Base-by-base conservation (phyloP, 2,888 invertebrate genomes). In the Pycnomerus fuliginosus region DNA sequence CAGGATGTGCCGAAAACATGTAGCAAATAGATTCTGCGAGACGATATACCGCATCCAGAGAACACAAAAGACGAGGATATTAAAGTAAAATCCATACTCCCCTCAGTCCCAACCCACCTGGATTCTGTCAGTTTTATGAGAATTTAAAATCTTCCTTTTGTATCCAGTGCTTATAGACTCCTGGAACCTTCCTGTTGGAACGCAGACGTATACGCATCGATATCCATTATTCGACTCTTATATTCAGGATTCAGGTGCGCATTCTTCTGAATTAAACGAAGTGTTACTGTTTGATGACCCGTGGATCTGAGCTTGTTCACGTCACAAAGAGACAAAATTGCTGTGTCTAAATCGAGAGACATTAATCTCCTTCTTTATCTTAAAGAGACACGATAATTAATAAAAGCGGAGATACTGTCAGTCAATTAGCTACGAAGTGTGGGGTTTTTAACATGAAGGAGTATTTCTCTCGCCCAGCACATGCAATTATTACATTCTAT, bases 121-220 rank as follows among this genome's bases (percentile, higher is more conserved):
- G 52, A 62, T 60, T 52, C 52, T 56, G 60, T 56, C 61, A 60
- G 60, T 56, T 62, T 62, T 62, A 62, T 62, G 61, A 64, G 62
- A 64, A 63, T 62, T 62, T 64, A 62, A 64, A 64, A 58, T 61
- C 61, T 62, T 55, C 55, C 61, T 57, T n/a, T n/a, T 56, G 55
- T 58, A 59, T 58, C 55, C 47, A 47, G 44, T 56, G 59, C 56
- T 62, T 60, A 61, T 58, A 57, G 60, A 62, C 61, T 62, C 59
- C 53, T 50, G 54, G 52, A 61, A 62, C 62, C n/a, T n/a, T n/a
- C n/a, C n/a, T n/a, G n/a, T n/a, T n/a, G n/a, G n/a, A n/a, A n/a
- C n/a, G n/a, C n/a, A n/a, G n/a, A n/a, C n/a, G n/a, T n/a, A n/a
- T n/a, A n/a, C n/a, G n/a, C n/a, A n/a, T n/a, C n/a, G n/a, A n/a